These are phyloP conservation scores for Keiferia lycopersicella DNA, from an alignment of 2,888 invertebrate genomes.

Conservation along the genomic window DNA sequence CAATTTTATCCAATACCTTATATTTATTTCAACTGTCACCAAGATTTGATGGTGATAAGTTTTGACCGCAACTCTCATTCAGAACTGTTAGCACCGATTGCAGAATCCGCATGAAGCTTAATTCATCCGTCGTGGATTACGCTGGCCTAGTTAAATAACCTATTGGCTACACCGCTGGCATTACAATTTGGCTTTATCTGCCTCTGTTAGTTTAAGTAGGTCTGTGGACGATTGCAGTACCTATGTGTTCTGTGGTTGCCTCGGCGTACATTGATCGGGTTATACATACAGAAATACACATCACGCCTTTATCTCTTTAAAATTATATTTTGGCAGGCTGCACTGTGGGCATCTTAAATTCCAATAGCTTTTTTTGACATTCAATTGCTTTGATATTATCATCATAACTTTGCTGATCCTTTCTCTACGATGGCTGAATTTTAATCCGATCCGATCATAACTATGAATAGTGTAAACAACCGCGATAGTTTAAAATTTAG, in stretches of 20 bases:
- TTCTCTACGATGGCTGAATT: too few species aligned
- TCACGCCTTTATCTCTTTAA: too few species aligned
- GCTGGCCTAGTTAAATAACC: conserved; percentile 20
- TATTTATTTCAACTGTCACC: not conserved
- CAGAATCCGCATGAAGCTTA: conserved; percentile 12
- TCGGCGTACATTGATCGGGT: not conserved
- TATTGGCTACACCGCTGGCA: conserved; percentile 20
- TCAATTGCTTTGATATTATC: too few species aligned
- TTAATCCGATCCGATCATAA: too few species aligned
- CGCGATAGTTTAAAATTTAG: too few species aligned
- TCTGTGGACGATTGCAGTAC: not conserved
- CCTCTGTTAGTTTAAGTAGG: conserved; percentile 10
- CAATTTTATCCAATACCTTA: not conserved
- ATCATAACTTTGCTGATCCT: too few species aligned
- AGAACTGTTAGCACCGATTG: not conserved
- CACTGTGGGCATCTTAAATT: too few species aligned
- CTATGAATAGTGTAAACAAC: too few species aligned
- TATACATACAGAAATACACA: not conserved
- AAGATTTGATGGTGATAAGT: not conserved
- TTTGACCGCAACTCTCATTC: not conserved
- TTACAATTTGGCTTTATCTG: conserved; percentile 14
- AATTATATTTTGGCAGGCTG: not conserved
- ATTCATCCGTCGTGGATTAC: conserved; percentile 20
- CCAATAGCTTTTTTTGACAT: too few species aligned
- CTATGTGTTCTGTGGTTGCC: not conserved